These are phyloP conservation scores for Calyptommatus sinebrachiatus DNA, from an alignment of 2,113 vertebrate species.

Conservation along the genomic window DNA sequence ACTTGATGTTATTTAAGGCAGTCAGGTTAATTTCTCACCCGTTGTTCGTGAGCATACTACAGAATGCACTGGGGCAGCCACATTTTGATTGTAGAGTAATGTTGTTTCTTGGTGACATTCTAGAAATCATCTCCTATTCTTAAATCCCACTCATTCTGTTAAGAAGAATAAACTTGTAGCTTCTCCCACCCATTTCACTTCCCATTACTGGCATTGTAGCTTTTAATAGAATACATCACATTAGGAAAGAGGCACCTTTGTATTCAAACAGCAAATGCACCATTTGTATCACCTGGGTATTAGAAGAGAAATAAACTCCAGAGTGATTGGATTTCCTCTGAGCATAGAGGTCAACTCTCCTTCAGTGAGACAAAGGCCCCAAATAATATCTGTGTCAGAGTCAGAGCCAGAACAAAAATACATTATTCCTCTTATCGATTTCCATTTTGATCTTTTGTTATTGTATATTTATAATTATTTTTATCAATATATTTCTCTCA, in stretches of 20 bases:
- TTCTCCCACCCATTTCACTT: background rate
- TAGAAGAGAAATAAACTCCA: background rate
- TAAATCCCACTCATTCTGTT: background rate
- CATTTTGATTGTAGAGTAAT: too few species aligned
- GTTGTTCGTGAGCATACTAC: background rate
- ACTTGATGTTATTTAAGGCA: slow-evolving; percentile 46
- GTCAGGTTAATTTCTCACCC: slow-evolving; percentile 30
- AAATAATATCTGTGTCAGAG: too few species aligned
- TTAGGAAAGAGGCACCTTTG: background rate
- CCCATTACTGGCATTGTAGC: background rate
- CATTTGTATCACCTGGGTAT: background rate
- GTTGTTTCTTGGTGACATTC: background rate
- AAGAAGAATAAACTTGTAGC: background rate
- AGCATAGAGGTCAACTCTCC: background rate
- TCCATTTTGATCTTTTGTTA: too few species aligned
- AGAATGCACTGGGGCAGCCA: too few species aligned
- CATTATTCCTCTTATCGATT: too few species aligned
- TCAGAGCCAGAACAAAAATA: too few species aligned
- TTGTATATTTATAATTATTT: too few species aligned
- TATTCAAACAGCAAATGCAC: background rate
- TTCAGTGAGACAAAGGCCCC: too few species aligned
- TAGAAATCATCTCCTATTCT: background rate
- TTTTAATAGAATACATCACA: background rate
- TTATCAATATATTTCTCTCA: too few species aligned
- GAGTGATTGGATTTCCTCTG: background rate